phyloP scores from a whole-genome alignment of 2,113 vertebrate genomes.

The Brachypodius melanocephalos region DNA sequence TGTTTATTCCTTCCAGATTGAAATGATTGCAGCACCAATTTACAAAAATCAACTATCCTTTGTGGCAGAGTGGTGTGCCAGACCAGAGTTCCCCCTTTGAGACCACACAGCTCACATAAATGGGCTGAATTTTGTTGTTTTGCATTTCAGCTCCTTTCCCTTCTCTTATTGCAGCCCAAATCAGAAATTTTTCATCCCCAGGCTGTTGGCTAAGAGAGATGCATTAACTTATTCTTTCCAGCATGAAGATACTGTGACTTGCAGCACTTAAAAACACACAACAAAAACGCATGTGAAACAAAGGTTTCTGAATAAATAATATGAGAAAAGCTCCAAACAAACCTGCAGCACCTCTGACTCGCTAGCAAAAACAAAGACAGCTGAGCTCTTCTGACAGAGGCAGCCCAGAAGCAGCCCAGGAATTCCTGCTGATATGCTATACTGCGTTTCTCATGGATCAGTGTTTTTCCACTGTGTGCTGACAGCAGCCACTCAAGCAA shows the following conservation, averaged over 20 bases:
- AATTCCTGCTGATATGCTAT: not conserved
- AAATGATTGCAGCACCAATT: rapidly evolving
- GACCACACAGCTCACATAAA: not conserved
- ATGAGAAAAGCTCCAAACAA: not conserved
- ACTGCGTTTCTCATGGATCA: not conserved
- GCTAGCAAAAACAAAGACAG: not conserved
- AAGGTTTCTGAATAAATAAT: not conserved
- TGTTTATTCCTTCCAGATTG: not conserved
- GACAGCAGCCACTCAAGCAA: not conserved
- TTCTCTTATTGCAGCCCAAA: not conserved
- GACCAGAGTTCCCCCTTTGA: not conserved
- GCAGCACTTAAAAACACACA: not conserved
- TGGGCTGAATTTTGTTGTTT: not conserved
- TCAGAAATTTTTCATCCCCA: not conserved
- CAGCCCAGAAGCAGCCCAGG: not conserved
- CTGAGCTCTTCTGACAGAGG: slow-evolving; percentile 41
- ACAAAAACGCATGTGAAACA: not conserved
- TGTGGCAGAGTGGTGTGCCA: rapidly evolving
- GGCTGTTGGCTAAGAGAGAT: not conserved
- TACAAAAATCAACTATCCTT: not conserved
- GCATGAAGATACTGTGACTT: not conserved
- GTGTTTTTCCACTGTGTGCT: not conserved
- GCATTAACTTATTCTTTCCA: not conserved
- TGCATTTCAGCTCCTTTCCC: not conserved
- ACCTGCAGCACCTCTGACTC: not conserved